These are phyloP conservation scores for Picathartes gymnocephalus DNA, from an alignment of 2,113 vertebrate genomes.

Conservation along the genomic window DNA sequence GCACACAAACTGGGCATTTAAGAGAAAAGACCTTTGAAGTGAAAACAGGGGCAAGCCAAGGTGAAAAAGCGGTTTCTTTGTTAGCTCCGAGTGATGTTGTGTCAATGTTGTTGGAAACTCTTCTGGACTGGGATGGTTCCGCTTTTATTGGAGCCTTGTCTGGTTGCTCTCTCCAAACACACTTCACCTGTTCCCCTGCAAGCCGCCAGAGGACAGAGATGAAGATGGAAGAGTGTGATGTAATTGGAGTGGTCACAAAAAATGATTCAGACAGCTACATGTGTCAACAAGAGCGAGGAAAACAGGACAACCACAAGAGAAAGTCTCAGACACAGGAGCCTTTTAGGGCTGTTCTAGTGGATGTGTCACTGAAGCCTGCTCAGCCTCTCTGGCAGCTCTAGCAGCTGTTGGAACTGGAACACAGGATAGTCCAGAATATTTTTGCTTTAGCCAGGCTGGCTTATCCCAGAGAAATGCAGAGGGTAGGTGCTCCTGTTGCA, in stretches of 20 bases:
- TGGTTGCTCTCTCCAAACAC: not conserved
- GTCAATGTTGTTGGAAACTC: not conserved
- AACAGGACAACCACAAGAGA: not conserved
- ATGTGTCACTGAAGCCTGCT: not conserved
- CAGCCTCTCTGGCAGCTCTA: not conserved
- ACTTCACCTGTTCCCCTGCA: not conserved
- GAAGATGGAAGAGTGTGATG: accelerated
- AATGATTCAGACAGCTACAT: not conserved
- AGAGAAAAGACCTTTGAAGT: not conserved
- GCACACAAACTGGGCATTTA: not conserved
- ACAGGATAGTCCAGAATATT: not conserved
- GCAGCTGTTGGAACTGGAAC: not conserved
- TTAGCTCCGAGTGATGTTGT: not conserved
- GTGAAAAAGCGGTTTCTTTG: not conserved
- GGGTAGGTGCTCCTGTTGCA: not conserved
- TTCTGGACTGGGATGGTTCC: not conserved
- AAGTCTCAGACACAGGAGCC: not conserved
- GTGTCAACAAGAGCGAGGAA: not conserved
- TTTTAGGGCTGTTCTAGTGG: not conserved
- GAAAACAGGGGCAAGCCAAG: not conserved
- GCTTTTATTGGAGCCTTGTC: not conserved
- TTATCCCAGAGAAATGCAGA: not conserved
- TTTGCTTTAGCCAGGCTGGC: not conserved
- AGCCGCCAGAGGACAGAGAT: not conserved
- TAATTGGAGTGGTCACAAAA: not conserved